These are phyloP conservation scores for Phytoseiulus persimilis DNA, from an alignment of 2,888 invertebrate genomes.

Conservation along the genomic window DNA sequence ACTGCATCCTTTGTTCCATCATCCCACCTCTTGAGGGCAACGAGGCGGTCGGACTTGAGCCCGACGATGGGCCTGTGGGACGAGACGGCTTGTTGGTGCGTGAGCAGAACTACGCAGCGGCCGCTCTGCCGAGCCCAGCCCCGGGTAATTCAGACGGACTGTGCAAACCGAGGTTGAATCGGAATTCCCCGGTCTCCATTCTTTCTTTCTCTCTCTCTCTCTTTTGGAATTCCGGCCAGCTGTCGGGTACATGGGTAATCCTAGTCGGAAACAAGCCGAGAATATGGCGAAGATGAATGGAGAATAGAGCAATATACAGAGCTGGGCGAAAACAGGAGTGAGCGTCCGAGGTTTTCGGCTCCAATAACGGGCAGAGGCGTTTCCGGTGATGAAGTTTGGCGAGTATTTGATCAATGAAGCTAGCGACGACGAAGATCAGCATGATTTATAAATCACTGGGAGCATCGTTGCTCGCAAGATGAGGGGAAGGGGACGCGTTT, in stretches of 20 bases:
- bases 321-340: not conserved
- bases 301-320: not conserved
- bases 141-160: too few relatives aligned
- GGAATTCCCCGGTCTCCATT: too few relatives aligned
- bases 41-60: too few relatives aligned
- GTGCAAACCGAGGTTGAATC: too few relatives aligned
- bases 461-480: not conserved
- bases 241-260: not conserved
- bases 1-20: too few relatives aligned
- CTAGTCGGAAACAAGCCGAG: not conserved
- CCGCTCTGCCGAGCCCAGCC: too few relatives aligned
- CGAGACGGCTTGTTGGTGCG: too few relatives aligned
- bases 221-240: not conserved
- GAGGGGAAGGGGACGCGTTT: not conserved
- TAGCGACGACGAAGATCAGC: not conserved
- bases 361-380: not conserved
- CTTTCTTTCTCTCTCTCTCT: not conserved
- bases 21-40: too few relatives aligned
- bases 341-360: not conserved
- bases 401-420: not conserved
- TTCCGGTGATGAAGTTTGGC: not conserved
- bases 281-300: not conserved
- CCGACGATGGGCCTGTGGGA: too few relatives aligned
- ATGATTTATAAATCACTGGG: not conserved
- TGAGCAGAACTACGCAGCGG: too few relatives aligned